Evolutionary conservation across 1,140 invertebrate genomes (phyloP).

Genomic region (Drosophila ohnishii): DNA sequence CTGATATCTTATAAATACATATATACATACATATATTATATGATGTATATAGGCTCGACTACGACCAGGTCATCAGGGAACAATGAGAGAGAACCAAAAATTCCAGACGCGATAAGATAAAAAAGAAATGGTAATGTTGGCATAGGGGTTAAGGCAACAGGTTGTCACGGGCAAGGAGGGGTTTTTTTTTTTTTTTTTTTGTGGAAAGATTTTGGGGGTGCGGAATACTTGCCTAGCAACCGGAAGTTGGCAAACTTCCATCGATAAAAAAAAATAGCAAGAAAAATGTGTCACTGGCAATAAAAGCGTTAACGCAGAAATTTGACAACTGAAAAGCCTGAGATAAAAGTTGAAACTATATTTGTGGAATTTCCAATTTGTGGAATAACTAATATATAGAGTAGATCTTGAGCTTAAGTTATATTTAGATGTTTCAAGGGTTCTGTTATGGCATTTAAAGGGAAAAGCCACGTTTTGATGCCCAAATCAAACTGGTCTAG

Average conservation of each 20-base stretch:
- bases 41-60: background rate
- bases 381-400: background rate
- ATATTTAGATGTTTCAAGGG: background rate
- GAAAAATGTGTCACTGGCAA: conserved; percentile 6
- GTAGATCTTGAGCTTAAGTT: background rate
- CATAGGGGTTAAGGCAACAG: conserved; percentile 32
- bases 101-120: conserved; percentile 65
- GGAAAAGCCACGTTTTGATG: too few relatives aligned
- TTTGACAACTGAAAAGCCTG: background rate
- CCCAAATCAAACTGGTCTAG: too few relatives aligned
- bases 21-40: background rate
- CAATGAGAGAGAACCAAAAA: conserved; percentile 36
- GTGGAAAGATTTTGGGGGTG: background rate
- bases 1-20: conserved; percentile 8
- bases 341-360: background rate
- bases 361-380: background rate
- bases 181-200: background rate
- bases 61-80: conserved; percentile 4
- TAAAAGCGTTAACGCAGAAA: background rate
- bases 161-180: background rate
- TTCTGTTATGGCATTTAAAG: background rate
- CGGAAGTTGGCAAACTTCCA: conserved; percentile 37
- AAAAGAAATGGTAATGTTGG: conserved; percentile 43
- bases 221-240: conserved; percentile 30
- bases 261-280: background rate